phyloP scores from a whole-genome alignment of 2,888 invertebrate genomes.

The Leucozona laternaria region DNA sequence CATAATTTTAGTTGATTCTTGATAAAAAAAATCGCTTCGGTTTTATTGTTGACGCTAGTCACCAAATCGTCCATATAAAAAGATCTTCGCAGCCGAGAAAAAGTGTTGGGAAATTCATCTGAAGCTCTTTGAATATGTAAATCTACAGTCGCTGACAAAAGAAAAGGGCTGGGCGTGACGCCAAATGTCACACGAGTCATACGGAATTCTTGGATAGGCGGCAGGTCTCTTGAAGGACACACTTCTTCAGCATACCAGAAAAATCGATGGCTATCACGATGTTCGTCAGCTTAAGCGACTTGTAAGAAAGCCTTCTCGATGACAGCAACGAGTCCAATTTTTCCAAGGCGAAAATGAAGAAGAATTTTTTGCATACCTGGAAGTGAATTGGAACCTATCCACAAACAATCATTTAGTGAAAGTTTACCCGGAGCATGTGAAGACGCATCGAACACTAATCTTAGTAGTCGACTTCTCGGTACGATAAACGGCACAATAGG shows the following conservation, averaged over 20 bases:
- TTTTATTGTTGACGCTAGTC: too few species aligned
- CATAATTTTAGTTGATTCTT: background rate
- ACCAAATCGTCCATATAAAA: background rate
- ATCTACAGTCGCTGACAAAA: conserved; percentile 5
- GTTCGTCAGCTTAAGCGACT: conserved; percentile 9
- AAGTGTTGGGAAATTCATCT: conserved; percentile 7
- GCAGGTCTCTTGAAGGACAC: too few species aligned
- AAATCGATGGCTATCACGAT: conserved; percentile 6
- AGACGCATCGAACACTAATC: conserved; percentile 3
- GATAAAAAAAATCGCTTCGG: too few species aligned
- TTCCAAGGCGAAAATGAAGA: background rate
- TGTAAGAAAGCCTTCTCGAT: conserved; percentile 8
- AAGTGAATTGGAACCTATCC: conserved; percentile 7
- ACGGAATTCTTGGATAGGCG: too few species aligned
- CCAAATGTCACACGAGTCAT: conserved; percentile 4
- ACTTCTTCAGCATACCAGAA: conserved; percentile 15
- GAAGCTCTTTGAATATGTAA: background rate
- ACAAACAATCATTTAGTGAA: conserved; percentile 18
- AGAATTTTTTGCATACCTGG: conserved; percentile 17
- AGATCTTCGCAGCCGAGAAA: background rate
- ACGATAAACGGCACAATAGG: conserved; percentile 8
- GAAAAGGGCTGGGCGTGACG: background rate
- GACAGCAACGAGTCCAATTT: conserved; percentile 16
- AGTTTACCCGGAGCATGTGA: conserved; percentile 6
- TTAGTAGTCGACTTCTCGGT: background rate